A percentile compares a stretch with the other conserved stretches of the same genome.
Conservation (phyloP, 2,797 vertebrate genomes). For the Myotis pilosus region DNA sequence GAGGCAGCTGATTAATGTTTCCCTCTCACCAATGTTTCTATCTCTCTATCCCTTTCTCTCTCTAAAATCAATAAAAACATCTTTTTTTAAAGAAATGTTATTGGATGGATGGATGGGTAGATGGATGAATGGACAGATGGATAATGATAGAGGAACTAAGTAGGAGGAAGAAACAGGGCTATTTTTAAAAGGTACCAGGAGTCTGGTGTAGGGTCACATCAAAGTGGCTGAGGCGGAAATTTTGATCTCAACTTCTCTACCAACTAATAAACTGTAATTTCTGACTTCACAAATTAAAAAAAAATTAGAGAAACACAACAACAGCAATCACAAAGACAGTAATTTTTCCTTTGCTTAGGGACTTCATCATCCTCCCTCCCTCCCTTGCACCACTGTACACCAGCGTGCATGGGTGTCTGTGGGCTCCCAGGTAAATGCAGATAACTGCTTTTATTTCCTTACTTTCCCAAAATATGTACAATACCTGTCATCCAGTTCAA, state of each 20-base stretch:
- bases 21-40: no score
- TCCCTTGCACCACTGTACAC: not conserved
- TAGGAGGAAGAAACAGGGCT: not conserved
- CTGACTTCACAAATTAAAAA: constrained; percentile 19
- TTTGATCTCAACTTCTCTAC: not conserved
- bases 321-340: not conserved
- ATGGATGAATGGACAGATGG: no score
- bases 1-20: no score
- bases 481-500: constrained; percentile 98
- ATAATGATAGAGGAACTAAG: not conserved
- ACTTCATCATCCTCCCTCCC: not conserved
- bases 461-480: constrained; percentile 44
- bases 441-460: constrained; percentile 23
- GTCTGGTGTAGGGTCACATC: not conserved
- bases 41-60: no score
- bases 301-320: constrained; percentile 13
- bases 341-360: not conserved
- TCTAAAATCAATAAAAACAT: no score
- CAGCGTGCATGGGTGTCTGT: no score
- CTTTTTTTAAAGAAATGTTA: no score
- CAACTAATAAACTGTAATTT: not conserved
- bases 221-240: not conserved
- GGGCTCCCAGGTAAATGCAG: not conserved
- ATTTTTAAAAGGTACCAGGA: not conserved
- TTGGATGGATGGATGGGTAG: not conserved